Evolutionary conservation across 2,797 vertebrate genomes (phyloP), one percentile per base, ranked within the genome.

Genomic region (Moxostoma hubbsi): DNA sequence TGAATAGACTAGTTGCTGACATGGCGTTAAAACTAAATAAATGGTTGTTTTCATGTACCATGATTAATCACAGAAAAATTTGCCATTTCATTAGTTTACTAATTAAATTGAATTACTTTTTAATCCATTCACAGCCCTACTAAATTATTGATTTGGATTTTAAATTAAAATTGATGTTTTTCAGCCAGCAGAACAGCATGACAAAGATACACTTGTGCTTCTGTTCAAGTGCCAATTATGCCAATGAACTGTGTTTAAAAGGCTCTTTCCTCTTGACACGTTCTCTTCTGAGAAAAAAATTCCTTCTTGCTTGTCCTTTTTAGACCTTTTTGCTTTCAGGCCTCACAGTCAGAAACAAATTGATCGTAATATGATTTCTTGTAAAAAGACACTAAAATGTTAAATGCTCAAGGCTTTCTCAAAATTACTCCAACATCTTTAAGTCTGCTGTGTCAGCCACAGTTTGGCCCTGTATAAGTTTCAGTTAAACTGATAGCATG

Each of bases 401-500:
- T 57, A 18, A 69, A 11, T 59, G 57, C 75, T 11, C 47, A 9
- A 51, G 65, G 81, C n/a, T n/a, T n/a, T n/a, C n/a, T n/a, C n/a
- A n/a, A n/a, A n/a, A n/a, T n/a, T n/a, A n/a, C n/a, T n/a, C n/a
- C n/a, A n/a, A n/a, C n/a, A n/a, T n/a, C n/a, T n/a, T n/a, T n/a
- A n/a, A n/a, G n/a, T n/a, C n/a, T n/a, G n/a, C n/a, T n/a, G n/a
- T 11, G 66, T 47, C 80, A 55, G 50, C 54, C 43, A 2, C 66
- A 15, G 47, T 61, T 61, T 12, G 12, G 55, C 53, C 6, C 46
- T 46, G 47, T 55, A 45, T 50, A 16, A 62, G 16, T 75, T 68
- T 75, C 66, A 51, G 62, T 69, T 81, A 54, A 69, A 86, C 72
- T 63, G 69, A 73, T 68, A 43, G 59, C 61, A 51, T 69, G 50